Base-by-base conservation (phyloP, 2,113 vertebrate species). In the Aptenodytes patagonicus region DNA sequence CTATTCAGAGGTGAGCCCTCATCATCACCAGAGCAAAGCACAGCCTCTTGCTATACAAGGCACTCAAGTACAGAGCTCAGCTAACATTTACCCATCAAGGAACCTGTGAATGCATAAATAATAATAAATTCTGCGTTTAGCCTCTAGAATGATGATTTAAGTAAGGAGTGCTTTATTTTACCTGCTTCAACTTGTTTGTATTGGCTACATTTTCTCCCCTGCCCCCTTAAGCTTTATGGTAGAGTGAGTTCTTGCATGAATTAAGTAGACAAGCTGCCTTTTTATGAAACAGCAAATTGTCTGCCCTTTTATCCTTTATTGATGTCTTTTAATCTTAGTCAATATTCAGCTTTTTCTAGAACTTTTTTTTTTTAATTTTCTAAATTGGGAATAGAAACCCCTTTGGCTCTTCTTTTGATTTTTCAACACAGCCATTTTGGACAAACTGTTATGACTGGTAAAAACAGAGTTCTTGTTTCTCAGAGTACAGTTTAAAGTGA, bases 1-100 rank as follows among this genome's bases (percentile, higher is more conserved):
- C 76, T 88, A 32, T 46, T 96, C 57, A 94, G 69, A 95, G 89
- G 84, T 80, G 96, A 98, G 97, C 95, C 97, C 89, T 92, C 93
- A 96, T 86, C 89, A 84, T 79, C 72, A 97, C 85, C 95, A 96
- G 90, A 90, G 89, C 84, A 94, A 95, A 97, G 89, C 94, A 96
- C 93, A 98, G 90, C 60, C 82, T 90, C 87, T 90, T 95, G 46
- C 72, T 92, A 44, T 6, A 69, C 38, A 95, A 90, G 96, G 97
- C 93, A 97, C 64, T 72, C n/a, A 90, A 62, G 38, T 46, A 68
- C 42, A 36, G 46, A 90, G 49, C 36, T 93, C 44, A 66, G 7
- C 34, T 65, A 89, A 75, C 21, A 46, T 71, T 62, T 69, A 72
- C 34, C 19, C 32, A 29, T 32, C 47, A 69, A 78, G 42, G 34